These are phyloP conservation scores for Etia nguti DNA, from an alignment of 2,113 vertebrate genomes.

Conservation along the genomic window DNA sequence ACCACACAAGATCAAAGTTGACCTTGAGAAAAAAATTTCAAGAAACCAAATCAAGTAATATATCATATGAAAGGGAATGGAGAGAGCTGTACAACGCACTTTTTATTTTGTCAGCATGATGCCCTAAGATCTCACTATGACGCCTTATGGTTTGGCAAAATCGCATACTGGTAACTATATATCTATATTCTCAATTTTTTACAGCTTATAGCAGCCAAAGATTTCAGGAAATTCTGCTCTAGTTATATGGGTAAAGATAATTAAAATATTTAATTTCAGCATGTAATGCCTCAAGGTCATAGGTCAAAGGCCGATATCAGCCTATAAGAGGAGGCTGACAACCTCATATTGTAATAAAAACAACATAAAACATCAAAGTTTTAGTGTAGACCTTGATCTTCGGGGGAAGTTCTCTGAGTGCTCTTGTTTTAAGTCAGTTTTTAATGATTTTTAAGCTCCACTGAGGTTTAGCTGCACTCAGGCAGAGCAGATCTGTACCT, in stretches of 20 bases:
- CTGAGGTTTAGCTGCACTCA: neutral
- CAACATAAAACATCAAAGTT: neutral
- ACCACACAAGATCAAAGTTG: too few species aligned
- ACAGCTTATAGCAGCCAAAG: neutral
- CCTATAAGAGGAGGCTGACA: neutral
- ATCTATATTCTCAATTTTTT: neutral
- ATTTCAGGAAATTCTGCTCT: neutral
- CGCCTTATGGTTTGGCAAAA: neutral
- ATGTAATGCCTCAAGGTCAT: neutral
- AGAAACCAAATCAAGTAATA: neutral
- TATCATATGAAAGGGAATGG: neutral
- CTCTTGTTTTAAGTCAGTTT: neutral
- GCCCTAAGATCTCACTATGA: neutral
- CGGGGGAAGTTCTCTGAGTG: neutral
- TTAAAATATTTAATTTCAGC: neutral
- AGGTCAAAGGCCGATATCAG: neutral
- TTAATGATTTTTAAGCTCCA: neutral
- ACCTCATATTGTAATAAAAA: neutral
- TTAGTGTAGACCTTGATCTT: neutral
- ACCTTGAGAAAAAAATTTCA: too few species aligned
- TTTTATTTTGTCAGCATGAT: neutral
- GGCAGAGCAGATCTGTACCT: conserved; percentile 19
- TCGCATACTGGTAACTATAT: neutral
- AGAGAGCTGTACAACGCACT: neutral
- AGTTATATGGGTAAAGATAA: neutral